phyloP scores from a whole-genome alignment of 2,797 vertebrate genomes.

The Premnoplex brunnescens region DNA sequence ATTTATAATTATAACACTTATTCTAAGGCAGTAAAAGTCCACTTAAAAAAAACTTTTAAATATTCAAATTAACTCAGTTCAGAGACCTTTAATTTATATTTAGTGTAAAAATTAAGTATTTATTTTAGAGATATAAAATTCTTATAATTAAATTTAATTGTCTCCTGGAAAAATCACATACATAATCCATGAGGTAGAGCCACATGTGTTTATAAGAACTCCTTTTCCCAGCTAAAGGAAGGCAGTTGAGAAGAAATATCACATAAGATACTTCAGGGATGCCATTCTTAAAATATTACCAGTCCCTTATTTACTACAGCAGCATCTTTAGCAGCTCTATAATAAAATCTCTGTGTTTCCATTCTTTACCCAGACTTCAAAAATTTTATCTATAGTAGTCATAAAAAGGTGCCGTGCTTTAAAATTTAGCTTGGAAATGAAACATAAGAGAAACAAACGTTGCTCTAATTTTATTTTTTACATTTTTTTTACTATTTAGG shows the following conservation, averaged over 20 bases:
- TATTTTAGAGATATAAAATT: neutral
- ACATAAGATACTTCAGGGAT: neutral
- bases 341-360: constrained; percentile 18
- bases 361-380: constrained; percentile 6
- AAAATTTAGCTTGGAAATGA: constrained; percentile 25
- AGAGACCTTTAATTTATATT: neutral
- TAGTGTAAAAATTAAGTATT: neutral
- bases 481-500: neutral
- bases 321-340: neutral
- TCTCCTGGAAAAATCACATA: neutral
- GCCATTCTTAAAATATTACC: constrained; percentile 45
- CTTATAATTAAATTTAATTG: neutral
- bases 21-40: neutral
- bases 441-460: neutral
- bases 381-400: neutral
- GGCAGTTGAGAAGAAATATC: neutral
- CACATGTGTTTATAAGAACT: neutral
- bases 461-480: neutral
- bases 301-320: neutral
- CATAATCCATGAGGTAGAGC: neutral
- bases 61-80: neutral
- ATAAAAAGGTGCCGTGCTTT: neutral
- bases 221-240: constrained; percentile 1
- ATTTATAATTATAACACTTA: neutral
- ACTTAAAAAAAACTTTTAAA: neutral